Base-by-base conservation (phyloP, 2,888 invertebrate species). In the Seladonia tumulorum region DNA sequence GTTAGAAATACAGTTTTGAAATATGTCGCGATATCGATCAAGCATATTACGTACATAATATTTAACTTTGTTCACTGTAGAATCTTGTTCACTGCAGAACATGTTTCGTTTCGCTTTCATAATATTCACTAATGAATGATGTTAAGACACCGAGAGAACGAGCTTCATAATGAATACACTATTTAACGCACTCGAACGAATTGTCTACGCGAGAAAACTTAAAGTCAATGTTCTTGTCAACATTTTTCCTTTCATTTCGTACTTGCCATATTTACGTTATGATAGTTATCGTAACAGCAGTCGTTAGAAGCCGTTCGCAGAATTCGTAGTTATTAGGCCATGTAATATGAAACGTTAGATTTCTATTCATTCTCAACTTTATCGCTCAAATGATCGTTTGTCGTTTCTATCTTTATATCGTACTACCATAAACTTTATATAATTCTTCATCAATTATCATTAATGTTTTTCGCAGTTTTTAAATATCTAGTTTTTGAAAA, bases 1-100 rank as follows among this genome's bases (percentile, higher is more conserved):
- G 49, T 81, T 86, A 81, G 81, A 86, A 78, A 75, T 85, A 86
- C 86, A 85, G 72, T 85, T 57, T 85, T 81, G 68, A 60, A 78
- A 83, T 22, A 49, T 79, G 76, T 81, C 73, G 49, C 80, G 76
- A 60, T 76, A 71, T 74, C 77, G 70, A 80, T 76, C 14, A 83
- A 77, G 71, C 49, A 66, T 57, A 66, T 81, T 39, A 47, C 57
- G 53, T 18, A 47, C 57, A 45, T 18, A 73, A 63, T 79, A 77
- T 47, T 70, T 83, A 42, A 68, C 35, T 68, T n/a, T 75, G 42
- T 72, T 81, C 53, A 57, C 25, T 63, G 71, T 72, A 66, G 63
- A 71, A 60, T n/a, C 60, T 80, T 70, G 16, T 60, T 60, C 63
- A 16, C 10, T 16, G 14, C 39, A 29, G 35, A 85, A 80, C 74